phyloP scores from a whole-genome alignment of 2,888 invertebrate genomes.

The Drosophila subquinaria region DNA sequence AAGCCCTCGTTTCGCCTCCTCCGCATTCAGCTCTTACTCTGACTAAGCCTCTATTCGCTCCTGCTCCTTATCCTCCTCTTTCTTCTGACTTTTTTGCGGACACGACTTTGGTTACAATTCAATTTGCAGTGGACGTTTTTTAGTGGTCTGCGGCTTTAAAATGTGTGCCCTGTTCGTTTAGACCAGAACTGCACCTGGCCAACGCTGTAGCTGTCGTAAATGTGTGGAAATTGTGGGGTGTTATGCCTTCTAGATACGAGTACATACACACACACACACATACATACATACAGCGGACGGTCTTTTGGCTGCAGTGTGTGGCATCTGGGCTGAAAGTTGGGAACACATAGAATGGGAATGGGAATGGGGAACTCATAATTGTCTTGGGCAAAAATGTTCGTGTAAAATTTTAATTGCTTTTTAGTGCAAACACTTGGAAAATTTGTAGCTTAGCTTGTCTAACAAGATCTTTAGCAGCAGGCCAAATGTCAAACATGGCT shows the following conservation, averaged over 20 bases:
- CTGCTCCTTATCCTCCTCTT: not conserved
- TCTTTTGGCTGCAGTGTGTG: slow-evolving; percentile 51
- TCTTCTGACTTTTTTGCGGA: slow-evolving; percentile 27
- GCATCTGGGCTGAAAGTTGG: slow-evolving; percentile 47
- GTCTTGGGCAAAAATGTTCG: slow-evolving; percentile 77
- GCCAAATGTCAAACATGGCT: slow-evolving; percentile 57
- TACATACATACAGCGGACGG: slow-evolving; percentile 49
- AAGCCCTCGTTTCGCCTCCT: slow-evolving; percentile 40
- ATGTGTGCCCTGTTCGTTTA: slow-evolving; percentile 41
- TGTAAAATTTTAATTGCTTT: slow-evolving; percentile 81
- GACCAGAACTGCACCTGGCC: slow-evolving; percentile 38
- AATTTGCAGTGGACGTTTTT: slow-evolving; percentile 68
- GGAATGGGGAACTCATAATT: slow-evolving; percentile 63
- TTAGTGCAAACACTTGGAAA: slow-evolving; percentile 81
- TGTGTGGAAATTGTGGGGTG: slow-evolving; percentile 76
- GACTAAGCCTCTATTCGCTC: slow-evolving; percentile 8
- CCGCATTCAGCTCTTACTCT: not conserved
- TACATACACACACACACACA: slow-evolving; percentile 9
- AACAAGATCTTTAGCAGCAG: slow-evolving; percentile 51
- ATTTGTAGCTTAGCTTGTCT: slow-evolving; percentile 67
- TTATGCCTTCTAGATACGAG: slow-evolving; percentile 65
- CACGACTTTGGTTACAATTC: slow-evolving; percentile 80
- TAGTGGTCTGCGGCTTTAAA: slow-evolving; percentile 60
- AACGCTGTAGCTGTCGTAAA: slow-evolving; percentile 36
- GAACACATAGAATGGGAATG: too few relatives aligned